phyloP scores from a whole-genome alignment of 1,140 invertebrate genomes.

The Bilobella aurantiaca region DNA sequence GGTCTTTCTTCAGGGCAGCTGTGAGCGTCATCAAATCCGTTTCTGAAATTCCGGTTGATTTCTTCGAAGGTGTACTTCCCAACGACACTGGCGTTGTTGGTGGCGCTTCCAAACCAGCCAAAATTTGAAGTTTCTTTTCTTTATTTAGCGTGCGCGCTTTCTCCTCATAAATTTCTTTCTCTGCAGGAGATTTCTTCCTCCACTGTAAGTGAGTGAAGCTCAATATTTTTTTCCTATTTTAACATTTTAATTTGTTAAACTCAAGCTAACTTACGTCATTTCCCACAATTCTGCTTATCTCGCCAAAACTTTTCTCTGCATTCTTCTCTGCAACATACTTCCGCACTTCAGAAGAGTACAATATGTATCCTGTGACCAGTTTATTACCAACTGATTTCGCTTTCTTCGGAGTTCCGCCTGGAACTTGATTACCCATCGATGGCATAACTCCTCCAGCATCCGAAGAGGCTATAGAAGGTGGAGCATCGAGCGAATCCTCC shows the following conservation, averaged over 20 bases:
- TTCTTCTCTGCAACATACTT: constrained; percentile 76
- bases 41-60: not conserved
- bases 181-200: constrained; percentile 72
- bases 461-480: constrained; percentile 57
- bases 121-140: constrained; percentile 49
- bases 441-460: constrained; percentile 47
- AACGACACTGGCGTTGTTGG: too few relatives aligned
- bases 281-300: constrained; percentile 93
- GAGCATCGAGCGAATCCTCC: constrained; percentile 63
- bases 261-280: constrained; percentile 57
- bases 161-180: constrained; percentile 90
- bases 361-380: constrained; percentile 92
- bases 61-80: not conserved
- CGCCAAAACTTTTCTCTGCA: constrained; percentile 89
- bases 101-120: constrained; percentile 13
- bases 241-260: too few relatives aligned
- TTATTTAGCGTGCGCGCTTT: constrained; percentile 75
- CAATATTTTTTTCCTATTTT: too few relatives aligned
- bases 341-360: constrained; percentile 93
- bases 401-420: constrained; percentile 39
- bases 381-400: constrained; percentile 65
- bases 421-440: too few relatives aligned
- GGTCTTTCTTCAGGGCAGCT: constrained; percentile 28
- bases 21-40: constrained; percentile 19
- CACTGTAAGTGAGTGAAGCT: constrained; percentile 65